These are phyloP conservation scores for Halictus quadricinctus DNA, from an alignment of 2,888 invertebrate genomes.

Conservation along the genomic window DNA sequence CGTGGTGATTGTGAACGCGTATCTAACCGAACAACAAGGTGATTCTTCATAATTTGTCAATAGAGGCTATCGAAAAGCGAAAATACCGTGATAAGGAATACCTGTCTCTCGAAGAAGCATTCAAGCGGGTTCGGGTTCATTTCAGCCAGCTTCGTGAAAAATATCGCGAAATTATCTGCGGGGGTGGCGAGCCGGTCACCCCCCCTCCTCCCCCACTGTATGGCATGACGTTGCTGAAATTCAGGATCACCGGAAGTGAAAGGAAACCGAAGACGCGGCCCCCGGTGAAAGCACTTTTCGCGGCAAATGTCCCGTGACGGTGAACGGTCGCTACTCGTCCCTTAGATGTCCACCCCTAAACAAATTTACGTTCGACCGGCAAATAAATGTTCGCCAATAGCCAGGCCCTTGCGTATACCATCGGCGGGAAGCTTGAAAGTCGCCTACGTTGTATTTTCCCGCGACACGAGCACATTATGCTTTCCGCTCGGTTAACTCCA, in stretches of 20 bases:
- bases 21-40: neutral
- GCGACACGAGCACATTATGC: constrained; percentile 42
- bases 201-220: neutral
- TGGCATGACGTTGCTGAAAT: constrained; percentile 53
- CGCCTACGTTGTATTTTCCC: constrained; percentile 53
- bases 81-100: neutral
- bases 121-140: neutral
- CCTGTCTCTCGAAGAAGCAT: constrained; percentile 6
- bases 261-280: constrained; percentile 59
- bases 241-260: constrained; percentile 59
- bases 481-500: constrained; percentile 47
- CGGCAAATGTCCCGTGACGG: constrained; percentile 80
- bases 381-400: constrained; percentile 66
- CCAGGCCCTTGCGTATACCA: constrained; percentile 58
- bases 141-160: constrained; percentile 3
- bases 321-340: constrained; percentile 68
- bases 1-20: neutral
- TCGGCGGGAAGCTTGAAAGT: constrained; percentile 49
- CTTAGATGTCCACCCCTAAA: constrained; percentile 79
- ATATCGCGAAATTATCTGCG: constrained; percentile 26
- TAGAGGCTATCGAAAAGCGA: neutral
- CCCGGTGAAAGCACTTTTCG: constrained; percentile 67
- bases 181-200: neutral
- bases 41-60: neutral
- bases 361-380: constrained; percentile 76